Base-by-base conservation (phyloP, 2,113 vertebrate genomes). In the Percina caprodes region DNA sequence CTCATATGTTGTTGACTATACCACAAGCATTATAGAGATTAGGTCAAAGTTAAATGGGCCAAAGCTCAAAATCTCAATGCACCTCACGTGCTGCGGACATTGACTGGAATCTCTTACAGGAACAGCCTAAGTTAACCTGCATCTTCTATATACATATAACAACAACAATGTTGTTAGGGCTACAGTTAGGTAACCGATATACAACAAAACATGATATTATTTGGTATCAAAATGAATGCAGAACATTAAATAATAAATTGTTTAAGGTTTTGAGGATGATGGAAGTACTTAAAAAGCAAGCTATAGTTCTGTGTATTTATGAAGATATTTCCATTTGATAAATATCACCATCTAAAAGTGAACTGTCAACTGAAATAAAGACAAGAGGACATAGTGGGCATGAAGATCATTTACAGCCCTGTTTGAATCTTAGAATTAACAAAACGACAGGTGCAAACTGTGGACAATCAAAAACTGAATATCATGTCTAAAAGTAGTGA, bases 1-100 rank as follows among this genome's bases (percentile, higher is more conserved):
- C 62, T 59, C 4, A 21, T 54, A 80, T n/a, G 76, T 55, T 79
- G 60, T n/a, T 73, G 21, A 21, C 21, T 55, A 77, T 86, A 66
- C 84, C 23, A 24, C 16, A 58, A 69, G 71, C 74, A 78, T 69
- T 51, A 45, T 26, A n/a, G 45, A 61, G 70, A 83, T 86, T 72
- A 70, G 45, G 42, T 26, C 9, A 23, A 51, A 59, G 11, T 18
- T 24, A 66, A 67, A 70, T 21, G 33, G 35, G n/a, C 51, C 23
- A 12, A 19, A 12, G 56, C 39, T 56, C 61, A 24, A 69, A 77
- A 71, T 55, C 24, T 70, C 12, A 30, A 24, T 56, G 24, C 45
- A 77, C 21, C 80, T 77, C 67, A 82, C 13, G 11, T 83, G n/a
- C 48, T 49, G 39, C 39, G 11, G 45, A 72, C 14, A 23, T 48